Conservation (phyloP, 30 jellyfish, hydroid and myxozoan species). For the Aurelia sp. region DNA sequence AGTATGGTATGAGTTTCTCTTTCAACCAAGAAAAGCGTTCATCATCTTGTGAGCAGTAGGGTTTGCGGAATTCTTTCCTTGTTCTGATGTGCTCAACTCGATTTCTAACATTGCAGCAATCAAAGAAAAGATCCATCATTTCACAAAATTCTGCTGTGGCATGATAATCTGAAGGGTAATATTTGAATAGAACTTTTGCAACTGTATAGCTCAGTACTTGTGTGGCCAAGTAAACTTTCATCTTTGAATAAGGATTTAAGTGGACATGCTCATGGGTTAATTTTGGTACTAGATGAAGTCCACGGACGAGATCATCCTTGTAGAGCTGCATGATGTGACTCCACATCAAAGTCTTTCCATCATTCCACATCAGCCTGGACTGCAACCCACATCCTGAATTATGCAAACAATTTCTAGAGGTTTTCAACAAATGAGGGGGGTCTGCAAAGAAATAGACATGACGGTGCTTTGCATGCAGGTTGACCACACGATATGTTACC, state of each 20-base stretch:
- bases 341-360: slow-evolving; percentile 60
- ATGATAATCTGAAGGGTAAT: slow-evolving; percentile 32
- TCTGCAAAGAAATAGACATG: slow-evolving; percentile 66
- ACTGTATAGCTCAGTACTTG: slow-evolving; percentile 65
- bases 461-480: slow-evolving; percentile 50
- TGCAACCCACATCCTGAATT: slow-evolving; percentile 63
- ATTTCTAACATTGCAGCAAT: slow-evolving; percentile 54
- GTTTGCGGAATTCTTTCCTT: slow-evolving; percentile 46
- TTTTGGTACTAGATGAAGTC: slow-evolving; percentile 52
- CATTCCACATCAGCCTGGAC: slow-evolving; percentile 59
- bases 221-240: slow-evolving; percentile 66
- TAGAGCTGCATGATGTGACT: slow-evolving; percentile 35
- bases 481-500: slow-evolving; percentile 56
- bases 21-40: slow-evolving; percentile 69
- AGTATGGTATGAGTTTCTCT: slow-evolving; percentile 23
- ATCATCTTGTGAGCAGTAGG: slow-evolving; percentile 48
- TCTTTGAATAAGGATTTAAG: slow-evolving; percentile 42
- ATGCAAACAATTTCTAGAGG: slow-evolving; percentile 59
- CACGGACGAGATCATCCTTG: slow-evolving; percentile 40
- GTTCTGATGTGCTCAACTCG: slow-evolving; percentile 15
- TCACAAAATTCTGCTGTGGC: slow-evolving; percentile 55
- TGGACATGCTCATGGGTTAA: slow-evolving; percentile 65
- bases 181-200: slow-evolving; percentile 56
- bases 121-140: slow-evolving; percentile 40
- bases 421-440: slow-evolving; percentile 63